A percentile compares a stretch with the other conserved stretches of the same genome.
phyloP scores from a whole-genome alignment of 2,113 vertebrate species.

The Gambusia holbrooki region DNA sequence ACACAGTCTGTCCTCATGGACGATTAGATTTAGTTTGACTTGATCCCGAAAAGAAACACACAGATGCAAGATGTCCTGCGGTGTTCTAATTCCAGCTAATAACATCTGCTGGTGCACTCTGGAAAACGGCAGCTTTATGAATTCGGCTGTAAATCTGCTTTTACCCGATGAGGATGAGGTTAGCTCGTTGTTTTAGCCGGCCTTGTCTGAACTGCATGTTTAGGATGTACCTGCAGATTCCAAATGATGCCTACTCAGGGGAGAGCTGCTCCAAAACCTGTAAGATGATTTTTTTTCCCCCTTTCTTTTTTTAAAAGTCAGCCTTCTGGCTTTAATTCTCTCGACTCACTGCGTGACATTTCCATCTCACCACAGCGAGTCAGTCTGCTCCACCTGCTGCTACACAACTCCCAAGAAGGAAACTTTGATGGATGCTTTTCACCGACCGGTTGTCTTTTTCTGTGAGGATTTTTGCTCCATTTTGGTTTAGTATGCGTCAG shows the following conservation, averaged over 20 bases:
- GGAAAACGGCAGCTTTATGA: not conserved
- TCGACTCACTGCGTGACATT: not conserved
- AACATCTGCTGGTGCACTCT: not conserved
- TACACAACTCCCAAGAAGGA: not conserved
- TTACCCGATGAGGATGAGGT: not conserved
- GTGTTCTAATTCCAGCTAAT: not conserved
- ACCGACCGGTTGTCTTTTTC: not conserved
- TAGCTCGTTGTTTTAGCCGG: not conserved
- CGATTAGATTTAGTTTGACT: slow-evolving; percentile 5
- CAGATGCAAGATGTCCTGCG: not conserved
- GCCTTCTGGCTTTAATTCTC: not conserved
- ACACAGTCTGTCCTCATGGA: slow-evolving; percentile 9
- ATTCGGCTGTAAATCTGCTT: not conserved
- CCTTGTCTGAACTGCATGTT: not conserved
- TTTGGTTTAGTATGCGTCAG: no score
- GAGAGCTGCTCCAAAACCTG: no score
- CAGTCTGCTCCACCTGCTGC: not conserved
- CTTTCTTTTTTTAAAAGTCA: not conserved
- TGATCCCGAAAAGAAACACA: not conserved
- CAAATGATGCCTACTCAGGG: not conserved
- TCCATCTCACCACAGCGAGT: not conserved
- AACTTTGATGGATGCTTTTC: not conserved
- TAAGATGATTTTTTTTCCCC: not conserved
- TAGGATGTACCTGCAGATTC: not conserved
- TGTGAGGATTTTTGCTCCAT: no score